Evolutionary conservation across 2,113 vertebrate species (phyloP).

Genomic region (Cyprinodon brontotheroides): DNA sequence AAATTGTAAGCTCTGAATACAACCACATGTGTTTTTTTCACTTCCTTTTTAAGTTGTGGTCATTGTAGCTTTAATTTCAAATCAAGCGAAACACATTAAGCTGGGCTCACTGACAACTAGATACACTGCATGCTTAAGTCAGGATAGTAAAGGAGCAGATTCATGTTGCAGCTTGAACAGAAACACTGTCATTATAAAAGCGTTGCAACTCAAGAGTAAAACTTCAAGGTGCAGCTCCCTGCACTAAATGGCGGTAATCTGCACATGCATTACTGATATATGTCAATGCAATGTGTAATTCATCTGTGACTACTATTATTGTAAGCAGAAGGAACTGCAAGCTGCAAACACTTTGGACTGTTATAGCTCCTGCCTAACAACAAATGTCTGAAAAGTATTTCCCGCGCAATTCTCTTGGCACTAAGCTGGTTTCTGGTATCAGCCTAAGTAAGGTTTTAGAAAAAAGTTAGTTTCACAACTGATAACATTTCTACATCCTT

Average conservation of each 20-base stretch:
- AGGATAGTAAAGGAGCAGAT: constrained; percentile 46
- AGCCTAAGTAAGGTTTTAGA: background rate
- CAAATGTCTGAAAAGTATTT: background rate
- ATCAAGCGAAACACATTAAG: background rate
- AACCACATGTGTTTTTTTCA: background rate
- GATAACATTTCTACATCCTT: background rate
- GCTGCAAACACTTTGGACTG: background rate
- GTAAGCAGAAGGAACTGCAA: background rate
- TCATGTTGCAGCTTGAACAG: constrained; percentile 64
- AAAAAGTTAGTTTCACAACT: background rate
- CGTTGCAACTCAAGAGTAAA: constrained; percentile 32
- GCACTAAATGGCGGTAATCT: background rate
- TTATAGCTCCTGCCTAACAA: background rate
- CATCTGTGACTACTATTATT: background rate
- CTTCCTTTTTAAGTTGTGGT: background rate
- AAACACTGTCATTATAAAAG: constrained; percentile 40
- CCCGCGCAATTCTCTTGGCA: background rate
- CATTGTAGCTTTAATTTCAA: background rate
- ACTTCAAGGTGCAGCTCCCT: constrained; percentile 11
- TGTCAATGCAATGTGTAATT: background rate
- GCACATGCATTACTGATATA: background rate
- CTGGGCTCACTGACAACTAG: constrained; percentile 29
- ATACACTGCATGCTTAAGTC: constrained; percentile 58
- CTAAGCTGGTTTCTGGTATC: background rate
- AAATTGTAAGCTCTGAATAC: background rate